phyloP scores from a whole-genome alignment of 2,797 vertebrate genomes.

The Pterois miles region DNA sequence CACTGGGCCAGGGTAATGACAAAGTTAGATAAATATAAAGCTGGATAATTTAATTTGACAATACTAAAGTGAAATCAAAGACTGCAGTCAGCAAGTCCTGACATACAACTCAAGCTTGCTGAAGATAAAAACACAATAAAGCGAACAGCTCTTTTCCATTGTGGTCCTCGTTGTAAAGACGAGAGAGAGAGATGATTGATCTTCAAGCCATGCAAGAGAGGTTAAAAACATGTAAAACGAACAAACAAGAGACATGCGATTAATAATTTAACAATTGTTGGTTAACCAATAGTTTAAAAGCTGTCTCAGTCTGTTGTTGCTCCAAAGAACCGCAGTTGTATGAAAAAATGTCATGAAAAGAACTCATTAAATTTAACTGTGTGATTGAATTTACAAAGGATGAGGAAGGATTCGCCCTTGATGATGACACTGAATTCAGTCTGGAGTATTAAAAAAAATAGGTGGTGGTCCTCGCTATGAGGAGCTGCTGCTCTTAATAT shows the following conservation, averaged over 20 bases:
- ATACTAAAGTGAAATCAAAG: neutral
- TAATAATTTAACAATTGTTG: neutral
- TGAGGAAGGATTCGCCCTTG: slow-evolving; percentile 55
- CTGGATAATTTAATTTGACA: neutral
- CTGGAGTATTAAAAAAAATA: slow-evolving; percentile 69
- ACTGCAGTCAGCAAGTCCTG: neutral
- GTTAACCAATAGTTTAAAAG: neutral
- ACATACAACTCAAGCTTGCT: neutral
- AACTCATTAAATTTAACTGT: slow-evolving; percentile 74
- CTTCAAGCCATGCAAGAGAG: neutral
- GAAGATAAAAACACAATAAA: neutral
- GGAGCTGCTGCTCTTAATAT: slow-evolving; percentile 55
- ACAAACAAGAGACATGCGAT: neutral
- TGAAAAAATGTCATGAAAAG: slow-evolving; percentile 60
- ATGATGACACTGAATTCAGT: slow-evolving; percentile 59
- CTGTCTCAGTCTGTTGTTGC: neutral
- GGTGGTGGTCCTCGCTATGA: slow-evolving; percentile 52
- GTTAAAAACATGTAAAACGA: neutral
- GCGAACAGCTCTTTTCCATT: neutral
- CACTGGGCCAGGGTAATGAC: slow-evolving; percentile 41
- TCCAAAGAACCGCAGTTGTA: neutral
- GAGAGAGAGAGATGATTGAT: neutral
- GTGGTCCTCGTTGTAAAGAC: neutral
- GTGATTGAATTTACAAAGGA: slow-evolving; percentile 59
- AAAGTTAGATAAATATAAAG: slow-evolving; percentile 34